Conservation (phyloP, 2,888 invertebrate genomes). For the Yponomeuta cagnagella region DNA sequence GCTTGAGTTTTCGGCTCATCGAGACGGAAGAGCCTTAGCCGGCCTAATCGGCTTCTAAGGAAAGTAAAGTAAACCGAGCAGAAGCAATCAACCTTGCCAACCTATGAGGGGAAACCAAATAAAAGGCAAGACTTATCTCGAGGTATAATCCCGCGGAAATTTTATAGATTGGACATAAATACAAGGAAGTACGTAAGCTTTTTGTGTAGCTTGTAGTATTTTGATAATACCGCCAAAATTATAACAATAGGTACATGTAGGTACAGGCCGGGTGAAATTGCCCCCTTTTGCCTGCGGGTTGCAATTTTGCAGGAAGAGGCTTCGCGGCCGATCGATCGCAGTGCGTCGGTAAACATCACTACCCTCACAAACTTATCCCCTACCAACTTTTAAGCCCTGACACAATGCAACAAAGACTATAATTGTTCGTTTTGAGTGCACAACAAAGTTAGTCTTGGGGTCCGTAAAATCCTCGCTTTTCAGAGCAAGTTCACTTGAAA, state of each 20-base stretch:
- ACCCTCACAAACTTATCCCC: slow-evolving; percentile 34
- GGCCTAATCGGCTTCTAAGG: not conserved
- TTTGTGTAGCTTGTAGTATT: not conserved
- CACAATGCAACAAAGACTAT: slow-evolving; percentile 12
- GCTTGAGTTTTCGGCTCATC: not conserved
- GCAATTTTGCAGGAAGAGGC: slow-evolving; percentile 71
- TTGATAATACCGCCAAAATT: not conserved
- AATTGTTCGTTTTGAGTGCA: slow-evolving; percentile 15
- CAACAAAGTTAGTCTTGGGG: slow-evolving; percentile 7
- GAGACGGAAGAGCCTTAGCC: not conserved
- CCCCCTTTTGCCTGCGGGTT: slow-evolving; percentile 32
- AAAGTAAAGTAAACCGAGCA: slow-evolving; percentile 1
- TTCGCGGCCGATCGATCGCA: slow-evolving; percentile 60
- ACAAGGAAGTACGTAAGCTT: not conserved
- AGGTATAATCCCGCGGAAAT: not conserved
- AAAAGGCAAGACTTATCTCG: not conserved
- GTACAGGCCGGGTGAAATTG: not conserved
- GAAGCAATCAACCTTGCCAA: not conserved
- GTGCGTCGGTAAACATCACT: slow-evolving; percentile 67
- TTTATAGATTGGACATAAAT: not conserved
- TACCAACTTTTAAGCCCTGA: slow-evolving; percentile 15
- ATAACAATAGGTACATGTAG: not conserved
- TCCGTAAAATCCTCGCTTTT: slow-evolving; percentile 12
- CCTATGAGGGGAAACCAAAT: slow-evolving; percentile 1
- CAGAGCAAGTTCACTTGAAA: slow-evolving; percentile 7